Evolutionary conservation across 2,113 vertebrate species (phyloP), one percentile per base, ranked within the genome.

Genomic region (Cyanoramphus novaezelandiae): DNA sequence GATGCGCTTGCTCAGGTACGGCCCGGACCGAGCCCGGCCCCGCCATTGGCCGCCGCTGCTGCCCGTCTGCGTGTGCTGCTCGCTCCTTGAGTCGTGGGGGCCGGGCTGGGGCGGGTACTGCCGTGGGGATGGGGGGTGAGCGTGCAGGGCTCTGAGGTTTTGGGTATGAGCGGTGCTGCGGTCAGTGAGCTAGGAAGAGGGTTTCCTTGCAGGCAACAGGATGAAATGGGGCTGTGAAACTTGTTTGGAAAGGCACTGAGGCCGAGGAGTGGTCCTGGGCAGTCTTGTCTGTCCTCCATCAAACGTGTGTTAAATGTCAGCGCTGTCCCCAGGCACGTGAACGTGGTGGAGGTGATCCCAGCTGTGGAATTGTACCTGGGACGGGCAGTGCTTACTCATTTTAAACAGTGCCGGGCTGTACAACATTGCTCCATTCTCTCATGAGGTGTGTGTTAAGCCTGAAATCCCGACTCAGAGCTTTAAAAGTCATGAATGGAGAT

Each of bases 381-480:
- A 28, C 23, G n/a, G 49, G 23, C 44, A 3, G 25, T 37, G 43
- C 64, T 67, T 43, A 2, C 25, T 78, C 9, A 4, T 35, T 87
- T 55, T 59, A 67, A 78, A 55, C 60, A 80, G 8, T 18, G 29
- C 1, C 0, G 3, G 60, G 46, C 46, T 80, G 23, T 71, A 19
- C 37, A 85, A 71, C 11, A 7, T 49, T 19, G 37, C 6, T 70
- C 18, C 46, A 8, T 7, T 88, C 43, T 71, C 35, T 44, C 92
- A 60, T 6, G 50, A 71, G 29, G 29, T 33, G 37, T 3, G 1
- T 23, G 37, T 72, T 86, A 50, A 68, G 62, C 72, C 81, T 84
- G 62, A 88, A 89, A 91, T 87, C 57, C 83, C 87, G 91, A 93
- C 83, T 95, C 57, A 28, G 72, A 81, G 47, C 53, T 89, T 57